Conservation (phyloP, 2,113 vertebrate species). For the Monopterus albus region DNA sequence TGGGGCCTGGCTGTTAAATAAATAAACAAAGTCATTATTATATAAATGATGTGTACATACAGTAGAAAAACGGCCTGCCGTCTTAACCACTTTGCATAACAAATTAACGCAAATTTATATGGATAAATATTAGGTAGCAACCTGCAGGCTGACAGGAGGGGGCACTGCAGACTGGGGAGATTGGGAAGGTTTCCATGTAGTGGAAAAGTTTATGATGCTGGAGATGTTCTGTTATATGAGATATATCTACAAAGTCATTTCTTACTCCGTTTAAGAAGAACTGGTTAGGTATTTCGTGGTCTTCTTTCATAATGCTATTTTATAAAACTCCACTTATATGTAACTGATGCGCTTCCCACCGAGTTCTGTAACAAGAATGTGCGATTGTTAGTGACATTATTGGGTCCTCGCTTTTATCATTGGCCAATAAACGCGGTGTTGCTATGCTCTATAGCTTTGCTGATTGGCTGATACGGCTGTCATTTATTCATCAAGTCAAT, state of each 20-base stretch:
- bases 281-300: too few species aligned
- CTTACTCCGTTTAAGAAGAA: neutral
- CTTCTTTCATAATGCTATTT: fast-evolving
- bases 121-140: neutral
- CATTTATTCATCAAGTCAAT: conserved; percentile 49
- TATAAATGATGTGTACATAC: neutral
- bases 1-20: neutral
- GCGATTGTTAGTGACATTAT: too few species aligned
- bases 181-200: neutral
- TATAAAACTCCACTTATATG: neutral
- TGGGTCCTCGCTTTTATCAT: conserved; percentile 29
- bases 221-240: neutral
- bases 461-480: conserved; percentile 73
- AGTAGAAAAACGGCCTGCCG: neutral
- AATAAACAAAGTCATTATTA: neutral
- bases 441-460: conserved; percentile 66
- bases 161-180: conserved; percentile 29
- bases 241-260: neutral
- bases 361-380: neutral
- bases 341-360: neutral
- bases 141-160: conserved; percentile 32
- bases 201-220: neutral
- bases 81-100: neutral
- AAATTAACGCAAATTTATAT: neutral
- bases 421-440: conserved; percentile 77